Conservation (phyloP, 1,140 invertebrate species). For the Drosophila kikkawai region DNA sequence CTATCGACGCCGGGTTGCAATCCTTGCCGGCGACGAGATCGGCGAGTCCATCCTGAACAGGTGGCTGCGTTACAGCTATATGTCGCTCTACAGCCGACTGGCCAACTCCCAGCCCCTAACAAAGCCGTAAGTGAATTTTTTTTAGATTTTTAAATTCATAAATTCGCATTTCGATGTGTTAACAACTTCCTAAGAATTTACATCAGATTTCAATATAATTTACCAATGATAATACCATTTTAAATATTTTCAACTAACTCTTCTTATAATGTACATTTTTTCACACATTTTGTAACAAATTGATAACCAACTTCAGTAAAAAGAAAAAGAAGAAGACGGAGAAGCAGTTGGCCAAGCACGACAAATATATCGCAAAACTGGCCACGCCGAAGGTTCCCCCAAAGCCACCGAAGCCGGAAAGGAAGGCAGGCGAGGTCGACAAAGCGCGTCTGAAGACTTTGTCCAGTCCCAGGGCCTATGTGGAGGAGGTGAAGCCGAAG, state of each 20-base stretch:
- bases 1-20: constrained; percentile 27
- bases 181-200: too few species aligned
- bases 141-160: too few species aligned
- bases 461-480: constrained; percentile 37
- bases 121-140: constrained; percentile 46
- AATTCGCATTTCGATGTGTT: too few species aligned
- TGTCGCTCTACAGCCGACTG: constrained; percentile 75
- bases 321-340: constrained; percentile 61
- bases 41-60: constrained; percentile 68
- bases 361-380: constrained; percentile 47
- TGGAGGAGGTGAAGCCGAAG: constrained; percentile 45
- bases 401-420: constrained; percentile 40
- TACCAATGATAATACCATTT: too few species aligned
- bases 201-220: too few species aligned
- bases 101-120: constrained; percentile 56
- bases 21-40: constrained; percentile 42
- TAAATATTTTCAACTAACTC: too few species aligned
- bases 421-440: constrained; percentile 24
- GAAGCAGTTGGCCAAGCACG: constrained; percentile 29
- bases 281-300: too few species aligned
- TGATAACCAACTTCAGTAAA: constrained; percentile 11
- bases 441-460: constrained; percentile 50
- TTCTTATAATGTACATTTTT: too few species aligned
- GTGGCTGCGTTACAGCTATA: constrained; percentile 65
- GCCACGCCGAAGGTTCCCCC: constrained; percentile 46